Base-by-base conservation (phyloP, 2,797 vertebrate species). In the Crax fasciolata region DNA sequence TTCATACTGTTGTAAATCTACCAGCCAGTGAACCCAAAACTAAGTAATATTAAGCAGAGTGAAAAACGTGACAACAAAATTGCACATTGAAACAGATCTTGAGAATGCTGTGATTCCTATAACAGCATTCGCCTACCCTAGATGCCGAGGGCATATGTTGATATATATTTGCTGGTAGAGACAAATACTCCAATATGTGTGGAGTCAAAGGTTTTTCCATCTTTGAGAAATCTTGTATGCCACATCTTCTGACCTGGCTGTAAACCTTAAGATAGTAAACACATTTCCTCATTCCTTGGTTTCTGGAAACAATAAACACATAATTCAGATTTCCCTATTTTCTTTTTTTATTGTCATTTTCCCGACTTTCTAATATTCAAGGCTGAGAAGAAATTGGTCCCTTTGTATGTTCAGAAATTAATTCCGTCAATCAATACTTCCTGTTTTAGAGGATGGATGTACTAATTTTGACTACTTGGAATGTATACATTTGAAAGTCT, bases 101-200 rank as follows among this genome's bases (percentile, higher is more conserved):
- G 62, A 55, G 24, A 43, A 59, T n/a, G 7, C 5, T 65, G 35
- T 25, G 20, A 55, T 73, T 68, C 17, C 41, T 87, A 13, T 14
- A 83, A 16, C 16, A 51, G 15, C 0, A 0, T 76, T 25, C 44
- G 57, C 32, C 30, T 71, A 65, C 5, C 3, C 4, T 19, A 24
- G 35, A 28, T 44, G 25, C 18, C 13, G 21, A 28, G 28, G 14
- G 11, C 20, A 55, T 3, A 5, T 20, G 19, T 39, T 74, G 30
- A 9, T 77, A 55, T 4, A 15, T 71, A 39, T 78, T 52, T 78
- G 6, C 17, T 84, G 17, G 24, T 77, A 74, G 27, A 74, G 19
- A 55, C 13, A 63, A 72, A 70, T 65, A 27, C 4, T 70, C 10
- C 25, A 41, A 21, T 44, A 44, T 32, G 11, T 35, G n/a, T 61